Conservation (phyloP, 2,888 invertebrate species). For the Lomographa bimaculata region DNA sequence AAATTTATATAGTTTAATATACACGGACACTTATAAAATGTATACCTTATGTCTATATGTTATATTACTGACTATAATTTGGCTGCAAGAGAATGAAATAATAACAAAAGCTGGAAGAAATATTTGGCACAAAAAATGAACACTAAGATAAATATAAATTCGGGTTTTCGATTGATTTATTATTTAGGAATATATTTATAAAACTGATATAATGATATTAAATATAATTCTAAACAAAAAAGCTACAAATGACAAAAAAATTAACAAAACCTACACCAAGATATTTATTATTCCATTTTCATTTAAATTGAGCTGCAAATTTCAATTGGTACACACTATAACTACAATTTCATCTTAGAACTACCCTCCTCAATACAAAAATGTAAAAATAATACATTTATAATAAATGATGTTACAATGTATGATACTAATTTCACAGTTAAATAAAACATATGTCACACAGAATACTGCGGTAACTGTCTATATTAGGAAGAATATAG, state of each 20-base stretch:
- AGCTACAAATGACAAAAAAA: no score
- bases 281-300: no score
- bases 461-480: slow-evolving; percentile 21
- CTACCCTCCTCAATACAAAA: slow-evolving; percentile 24
- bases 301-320: slow-evolving; percentile 14
- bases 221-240: no score
- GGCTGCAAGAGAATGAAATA: slow-evolving; percentile 21
- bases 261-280: slow-evolving; percentile 40
- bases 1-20: no score
- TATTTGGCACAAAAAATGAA: slow-evolving; percentile 52
- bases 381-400: slow-evolving; percentile 28
- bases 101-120: slow-evolving; percentile 36
- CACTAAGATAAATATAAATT: slow-evolving; percentile 39
- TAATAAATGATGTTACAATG: no score
- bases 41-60: no score
- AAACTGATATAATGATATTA: no score
- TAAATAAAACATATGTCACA: slow-evolving; percentile 23
- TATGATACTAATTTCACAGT: slow-evolving; percentile 1
- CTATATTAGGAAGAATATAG: slow-evolving; percentile 2
- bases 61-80: slow-evolving; percentile 13
- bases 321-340: slow-evolving; percentile 7
- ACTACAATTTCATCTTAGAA: slow-evolving; percentile 19
- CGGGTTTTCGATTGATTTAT: slow-evolving; percentile 24
- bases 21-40: no score
- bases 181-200: no score